Percentiles rank a stretch among this genome's conserved stretches.
These are phyloP conservation scores for Phyllostomus hastatus DNA, from an alignment of 2,113 vertebrate species.

Conservation along the genomic window DNA sequence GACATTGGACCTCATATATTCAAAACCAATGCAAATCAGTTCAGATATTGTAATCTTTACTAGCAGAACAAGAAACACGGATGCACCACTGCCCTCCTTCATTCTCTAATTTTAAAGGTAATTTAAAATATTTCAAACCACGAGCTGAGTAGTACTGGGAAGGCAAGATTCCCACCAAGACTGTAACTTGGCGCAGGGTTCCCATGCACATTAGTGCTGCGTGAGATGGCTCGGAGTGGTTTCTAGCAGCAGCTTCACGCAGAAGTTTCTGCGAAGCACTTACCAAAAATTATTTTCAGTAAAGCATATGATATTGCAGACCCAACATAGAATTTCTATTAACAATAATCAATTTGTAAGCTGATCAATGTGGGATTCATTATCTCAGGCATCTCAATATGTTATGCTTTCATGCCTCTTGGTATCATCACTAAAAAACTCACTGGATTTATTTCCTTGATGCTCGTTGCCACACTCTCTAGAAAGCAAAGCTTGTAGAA, in stretches of 20 bases:
- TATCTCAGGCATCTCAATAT: neutral
- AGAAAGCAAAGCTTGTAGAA: conserved; percentile 32
- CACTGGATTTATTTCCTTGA: neutral
- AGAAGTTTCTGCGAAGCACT: conserved; percentile 36
- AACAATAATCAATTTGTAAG: conserved; percentile 44
- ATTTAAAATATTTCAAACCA: neutral
- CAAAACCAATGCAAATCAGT: neutral
- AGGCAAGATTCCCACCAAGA: neutral
- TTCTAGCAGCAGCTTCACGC: neutral
- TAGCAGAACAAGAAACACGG: neutral
- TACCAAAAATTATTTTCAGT: conserved; percentile 51
- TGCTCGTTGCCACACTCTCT: neutral
- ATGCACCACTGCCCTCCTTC: neutral
- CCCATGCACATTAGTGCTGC: neutral
- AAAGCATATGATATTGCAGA: conserved; percentile 15
- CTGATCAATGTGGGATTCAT: conserved; percentile 13
- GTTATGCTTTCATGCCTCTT: conserved; percentile 9
- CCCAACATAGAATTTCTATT: conserved; percentile 29
- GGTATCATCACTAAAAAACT: neutral
- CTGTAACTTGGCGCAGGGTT: neutral
- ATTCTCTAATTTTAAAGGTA: conserved; percentile 34
- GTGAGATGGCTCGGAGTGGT: neutral
- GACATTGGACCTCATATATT: neutral
- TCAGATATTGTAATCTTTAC: neutral
- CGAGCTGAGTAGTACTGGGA: neutral